Percentiles rank a stretch among this genome's conserved stretches.
These are phyloP conservation scores for Colossoma macropomum DNA, from an alignment of 2,113 vertebrate species.

Conservation along the genomic window DNA sequence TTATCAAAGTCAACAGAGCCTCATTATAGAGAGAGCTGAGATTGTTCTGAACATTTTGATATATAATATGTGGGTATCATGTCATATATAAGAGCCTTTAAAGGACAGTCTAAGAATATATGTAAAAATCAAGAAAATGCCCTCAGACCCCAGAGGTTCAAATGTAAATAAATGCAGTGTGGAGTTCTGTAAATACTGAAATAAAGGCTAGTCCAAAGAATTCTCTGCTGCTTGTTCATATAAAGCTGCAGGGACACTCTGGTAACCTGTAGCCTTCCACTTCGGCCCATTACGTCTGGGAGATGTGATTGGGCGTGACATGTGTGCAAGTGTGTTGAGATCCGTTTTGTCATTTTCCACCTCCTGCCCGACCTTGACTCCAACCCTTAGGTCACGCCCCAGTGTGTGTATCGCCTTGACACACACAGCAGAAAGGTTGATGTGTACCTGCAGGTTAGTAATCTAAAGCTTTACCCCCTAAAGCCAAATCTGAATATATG, in stretches of 20 bases:
- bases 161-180: no score
- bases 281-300: background rate
- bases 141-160: no score
- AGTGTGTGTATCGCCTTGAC: background rate
- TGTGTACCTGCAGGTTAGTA: slow-evolving; percentile 60
- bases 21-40: no score
- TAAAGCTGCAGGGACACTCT: background rate
- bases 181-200: no score
- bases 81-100: no score
- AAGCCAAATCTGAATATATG: slow-evolving; percentile 27
- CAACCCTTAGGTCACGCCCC: slow-evolving; percentile 40
- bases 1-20: no score
- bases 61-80: no score
- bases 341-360: slow-evolving; percentile 31
- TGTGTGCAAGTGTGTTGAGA: slow-evolving; percentile 37
- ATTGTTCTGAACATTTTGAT: no score
- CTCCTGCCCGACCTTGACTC: slow-evolving; percentile 37
- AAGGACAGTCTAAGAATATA: no score
- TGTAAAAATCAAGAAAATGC: no score
- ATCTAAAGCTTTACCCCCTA: slow-evolving; percentile 31
- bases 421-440: slow-evolving; percentile 50
- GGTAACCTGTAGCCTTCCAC: slow-evolving; percentile 22
- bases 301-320: slow-evolving; percentile 46
- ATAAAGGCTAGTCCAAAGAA: no score
- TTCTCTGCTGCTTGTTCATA: no score